phyloP scores from a whole-genome alignment of 2,888 invertebrate genomes.

The Reticulitermes lucifugus region DNA sequence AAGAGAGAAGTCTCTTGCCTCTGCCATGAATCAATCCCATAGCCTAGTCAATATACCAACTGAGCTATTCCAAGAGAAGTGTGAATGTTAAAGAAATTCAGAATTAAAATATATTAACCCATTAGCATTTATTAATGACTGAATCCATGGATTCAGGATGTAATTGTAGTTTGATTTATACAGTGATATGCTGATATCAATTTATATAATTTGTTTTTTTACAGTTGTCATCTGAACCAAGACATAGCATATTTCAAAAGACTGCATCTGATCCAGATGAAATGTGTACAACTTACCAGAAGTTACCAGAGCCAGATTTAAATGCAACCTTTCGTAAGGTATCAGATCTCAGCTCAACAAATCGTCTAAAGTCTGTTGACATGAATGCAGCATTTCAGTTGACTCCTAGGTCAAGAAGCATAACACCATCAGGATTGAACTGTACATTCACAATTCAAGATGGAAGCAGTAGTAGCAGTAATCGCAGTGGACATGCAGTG shows the following conservation, averaged over 20 bases:
- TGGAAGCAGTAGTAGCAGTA: constrained; percentile 27
- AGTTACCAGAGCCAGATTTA: constrained; percentile 32
- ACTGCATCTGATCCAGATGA: neutral
- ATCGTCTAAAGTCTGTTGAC: constrained; percentile 7
- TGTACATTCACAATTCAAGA: constrained; percentile 38
- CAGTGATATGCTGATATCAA: no score
- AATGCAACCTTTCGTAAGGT: constrained; percentile 39
- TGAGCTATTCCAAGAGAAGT: no score
- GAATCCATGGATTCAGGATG: no score
- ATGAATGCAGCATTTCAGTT: constrained; percentile 39
- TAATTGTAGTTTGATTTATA: no score
- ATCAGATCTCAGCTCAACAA: constrained; percentile 18
- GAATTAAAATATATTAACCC: no score
- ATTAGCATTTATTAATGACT: no score
- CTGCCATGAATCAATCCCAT: no score
- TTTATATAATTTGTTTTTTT: neutral
- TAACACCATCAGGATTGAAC: constrained; percentile 42
- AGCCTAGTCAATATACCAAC: no score
- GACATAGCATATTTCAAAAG: constrained; percentile 20
- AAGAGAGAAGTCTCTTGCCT: no score
- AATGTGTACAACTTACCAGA: neutral
- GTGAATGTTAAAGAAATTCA: no score
- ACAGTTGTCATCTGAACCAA: constrained; percentile 5
- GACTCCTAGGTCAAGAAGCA: constrained; percentile 11
- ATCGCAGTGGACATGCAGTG: constrained; percentile 36